Percentiles rank a stretch among this genome's conserved stretches.
Evolutionary conservation across 2,113 vertebrate species (phyloP).

Genomic region (Protobothrops flavoviridis): DNA sequence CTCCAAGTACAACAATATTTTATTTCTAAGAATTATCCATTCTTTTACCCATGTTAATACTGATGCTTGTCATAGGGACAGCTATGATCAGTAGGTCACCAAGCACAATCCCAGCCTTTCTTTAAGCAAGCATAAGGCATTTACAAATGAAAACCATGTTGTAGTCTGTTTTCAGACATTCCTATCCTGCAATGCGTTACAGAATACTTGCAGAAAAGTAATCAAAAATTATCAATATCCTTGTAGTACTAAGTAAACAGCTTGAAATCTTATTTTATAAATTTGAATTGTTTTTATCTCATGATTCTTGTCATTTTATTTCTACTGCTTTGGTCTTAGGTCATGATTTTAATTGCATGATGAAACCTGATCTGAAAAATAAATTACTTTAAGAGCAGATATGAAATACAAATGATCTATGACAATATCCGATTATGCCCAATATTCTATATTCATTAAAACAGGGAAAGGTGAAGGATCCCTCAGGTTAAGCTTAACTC

Average conservation of each 20-base stretch:
- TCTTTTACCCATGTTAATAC: too few relatives aligned
- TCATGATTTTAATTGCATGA: not conserved
- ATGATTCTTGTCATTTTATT: not conserved
- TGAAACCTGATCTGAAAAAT: not conserved
- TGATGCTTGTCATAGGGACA: not conserved
- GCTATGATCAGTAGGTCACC: not conserved
- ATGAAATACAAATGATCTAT: not conserved
- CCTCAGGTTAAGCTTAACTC: not conserved
- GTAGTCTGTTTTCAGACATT: not conserved
- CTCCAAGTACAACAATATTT: too few relatives aligned
- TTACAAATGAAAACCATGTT: not conserved
- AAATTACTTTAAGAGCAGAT: not conserved
- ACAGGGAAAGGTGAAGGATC: not conserved
- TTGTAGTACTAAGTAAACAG: not conserved
- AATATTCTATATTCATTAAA: conserved; percentile 31
- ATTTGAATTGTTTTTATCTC: not conserved
- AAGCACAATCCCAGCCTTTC: not conserved
- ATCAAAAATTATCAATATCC: not conserved
- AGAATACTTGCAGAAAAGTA: not conserved
- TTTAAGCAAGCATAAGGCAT: not conserved
- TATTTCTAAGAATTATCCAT: too few relatives aligned
- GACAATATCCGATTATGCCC: conserved; percentile 27
- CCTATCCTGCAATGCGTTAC: not conserved
- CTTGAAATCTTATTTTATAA: not conserved
- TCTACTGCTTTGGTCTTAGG: not conserved